Conservation (phyloP, 2,888 invertebrate genomes). For the Phyllotreta cruciferae region DNA sequence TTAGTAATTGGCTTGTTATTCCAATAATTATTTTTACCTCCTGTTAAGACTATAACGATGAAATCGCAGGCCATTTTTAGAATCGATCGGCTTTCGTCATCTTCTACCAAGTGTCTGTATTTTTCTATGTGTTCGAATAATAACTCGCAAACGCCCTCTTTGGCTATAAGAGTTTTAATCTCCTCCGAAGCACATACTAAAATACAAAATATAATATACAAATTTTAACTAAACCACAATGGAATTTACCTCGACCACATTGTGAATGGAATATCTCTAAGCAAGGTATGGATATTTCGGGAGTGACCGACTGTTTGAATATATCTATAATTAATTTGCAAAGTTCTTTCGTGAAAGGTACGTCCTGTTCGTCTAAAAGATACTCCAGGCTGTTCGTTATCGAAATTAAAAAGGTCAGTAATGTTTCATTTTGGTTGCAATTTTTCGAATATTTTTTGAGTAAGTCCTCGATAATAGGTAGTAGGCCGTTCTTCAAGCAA, state of each 20-base stretch:
- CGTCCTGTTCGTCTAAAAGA: constrained; percentile 65
- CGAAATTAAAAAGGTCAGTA: constrained; percentile 64
- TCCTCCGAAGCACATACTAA: constrained; percentile 68
- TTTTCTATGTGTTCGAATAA: constrained; percentile 77
- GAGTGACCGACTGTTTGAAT: constrained; percentile 69
- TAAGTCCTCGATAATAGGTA: constrained; percentile 64
- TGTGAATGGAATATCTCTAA: constrained; percentile 79
- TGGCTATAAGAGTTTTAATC: constrained; percentile 78
- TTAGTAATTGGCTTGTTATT: background rate
- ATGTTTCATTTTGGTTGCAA: constrained; percentile 66
- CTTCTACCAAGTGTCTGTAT: constrained; percentile 67
- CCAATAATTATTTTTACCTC: constrained; percentile 66
- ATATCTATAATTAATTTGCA: constrained; percentile 66
- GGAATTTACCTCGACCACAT: constrained; percentile 72
- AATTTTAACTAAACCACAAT: constrained; percentile 9
- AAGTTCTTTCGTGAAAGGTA: constrained; percentile 51
- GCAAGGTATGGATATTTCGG: constrained; percentile 78
- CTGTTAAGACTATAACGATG: constrained; percentile 82
- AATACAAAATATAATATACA: constrained; percentile 10
- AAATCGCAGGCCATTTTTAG: constrained; percentile 87
- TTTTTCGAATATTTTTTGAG: constrained; percentile 61
- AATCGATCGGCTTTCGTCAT: constrained; percentile 72
- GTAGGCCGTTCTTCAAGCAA: constrained; percentile 65
- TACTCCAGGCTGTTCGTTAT: constrained; percentile 70
- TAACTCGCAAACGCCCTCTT: constrained; percentile 77